Evolutionary conservation across 1,140 invertebrate genomes (phyloP).

Genomic region (Zaprionus africanus): DNA sequence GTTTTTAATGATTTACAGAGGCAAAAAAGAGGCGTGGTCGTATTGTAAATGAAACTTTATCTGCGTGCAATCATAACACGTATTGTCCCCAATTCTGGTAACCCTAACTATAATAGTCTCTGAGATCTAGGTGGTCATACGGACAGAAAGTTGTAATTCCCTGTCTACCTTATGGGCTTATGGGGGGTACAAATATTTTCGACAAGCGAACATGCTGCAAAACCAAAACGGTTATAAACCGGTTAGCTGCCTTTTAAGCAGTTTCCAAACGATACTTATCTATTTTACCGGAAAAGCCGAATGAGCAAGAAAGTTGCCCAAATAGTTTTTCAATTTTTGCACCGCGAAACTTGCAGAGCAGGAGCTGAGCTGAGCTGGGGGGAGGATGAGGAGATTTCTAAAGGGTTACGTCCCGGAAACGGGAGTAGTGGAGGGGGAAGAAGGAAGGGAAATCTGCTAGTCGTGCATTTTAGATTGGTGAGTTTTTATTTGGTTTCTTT

Average conservation of each 20-base stretch:
- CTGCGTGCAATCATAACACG: too few species aligned
- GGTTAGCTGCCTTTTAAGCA: neutral
- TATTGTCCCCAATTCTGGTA: too few species aligned
- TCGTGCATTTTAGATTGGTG: neutral
- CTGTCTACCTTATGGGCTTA: too few species aligned
- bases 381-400: too few species aligned
- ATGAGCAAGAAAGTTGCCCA: neutral
- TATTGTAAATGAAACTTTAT: too few species aligned
- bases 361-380: neutral
- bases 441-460: slow-evolving; percentile 18
- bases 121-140: too few species aligned
- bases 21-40: too few species aligned
- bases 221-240: neutral
- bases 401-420: neutral
- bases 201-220: neutral
- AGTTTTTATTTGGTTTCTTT: slow-evolving; percentile 11
- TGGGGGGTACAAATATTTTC: neutral
- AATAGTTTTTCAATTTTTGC: slow-evolving; percentile 7
- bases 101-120: too few species aligned
- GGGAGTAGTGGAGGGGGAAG: neutral
- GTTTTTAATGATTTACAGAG: too few species aligned
- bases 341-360: neutral
- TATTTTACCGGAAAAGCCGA: neutral
- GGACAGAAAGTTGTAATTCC: too few species aligned
- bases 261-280: neutral